Evolutionary conservation across 2,888 invertebrate species (phyloP), one percentile per base, ranked within the genome.

Genomic region (Vannuccia rotundouncinata): DNA sequence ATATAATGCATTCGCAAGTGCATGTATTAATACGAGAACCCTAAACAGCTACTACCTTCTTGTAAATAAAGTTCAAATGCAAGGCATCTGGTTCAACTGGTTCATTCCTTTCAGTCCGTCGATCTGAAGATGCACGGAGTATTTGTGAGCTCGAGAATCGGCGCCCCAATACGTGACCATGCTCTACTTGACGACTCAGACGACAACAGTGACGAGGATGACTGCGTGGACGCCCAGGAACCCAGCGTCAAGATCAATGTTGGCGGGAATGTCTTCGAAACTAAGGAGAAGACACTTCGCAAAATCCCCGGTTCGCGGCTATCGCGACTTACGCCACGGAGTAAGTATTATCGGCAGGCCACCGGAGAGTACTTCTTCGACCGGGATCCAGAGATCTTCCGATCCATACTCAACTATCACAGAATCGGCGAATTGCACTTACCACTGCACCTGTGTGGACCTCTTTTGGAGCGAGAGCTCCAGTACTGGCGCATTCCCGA

Each of bases 391-490:
- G 79, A 78, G 29, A 86, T 80, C 17, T 80, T 80, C n/a, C 59
- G 73, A 45, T 59, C 31, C 0, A 66, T 80, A 5, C 73, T 80
- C 5, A 60, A 80, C 59, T 80, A 80, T 29, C 66, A 80, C 29
- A 22, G 80, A 10, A 66, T 60, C 5, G 87, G 87, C 0, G 85
- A 85, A 77, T 84, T 87, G 13, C 87, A 87, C 81, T 84, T 85
- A 0, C 86, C 87, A 0, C 85, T 84, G 28, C 86, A 87, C 82
- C 85, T 87, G 0, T 87, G 87, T 82, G 87, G 87, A 1, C 87
- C 87, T 0, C 81, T 86, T 10, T 86, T 87, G 81, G 87, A 87
- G 80, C 86, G 86, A 75, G 87, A 87, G 82, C 82, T 87, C 10
- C 84, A 84, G 1, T 87, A 85, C 82, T 87, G 87, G 87, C 86